These are phyloP conservation scores for Microplitis deprimator DNA, from an alignment of 2,888 invertebrate genomes.

Conservation along the genomic window DNA sequence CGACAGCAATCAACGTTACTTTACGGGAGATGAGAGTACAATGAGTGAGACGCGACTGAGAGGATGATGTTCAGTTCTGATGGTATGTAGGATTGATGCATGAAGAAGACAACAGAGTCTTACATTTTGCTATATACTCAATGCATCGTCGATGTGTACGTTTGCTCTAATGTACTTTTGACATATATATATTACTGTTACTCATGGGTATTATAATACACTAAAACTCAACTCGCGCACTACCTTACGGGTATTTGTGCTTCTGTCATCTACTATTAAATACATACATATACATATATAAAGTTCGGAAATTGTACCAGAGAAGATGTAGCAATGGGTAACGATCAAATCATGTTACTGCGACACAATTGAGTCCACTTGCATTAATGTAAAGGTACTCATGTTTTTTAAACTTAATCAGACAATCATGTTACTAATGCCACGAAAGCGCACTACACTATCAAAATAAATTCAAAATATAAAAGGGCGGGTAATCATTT, in stretches of 20 bases:
- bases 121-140: neutral
- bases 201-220: neutral
- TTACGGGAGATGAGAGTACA: slow-evolving; percentile 18
- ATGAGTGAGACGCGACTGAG: slow-evolving; percentile 17
- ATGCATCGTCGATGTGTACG: neutral
- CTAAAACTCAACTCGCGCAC: neutral
- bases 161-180: neutral
- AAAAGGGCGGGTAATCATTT: too few species aligned
- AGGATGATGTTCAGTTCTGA: neutral
- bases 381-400: neutral
- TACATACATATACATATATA: neutral
- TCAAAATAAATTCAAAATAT: neutral
- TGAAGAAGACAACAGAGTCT: neutral
- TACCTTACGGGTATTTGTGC: neutral
- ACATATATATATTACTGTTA: neutral
- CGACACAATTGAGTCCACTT: neutral
- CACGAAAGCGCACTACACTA: neutral
- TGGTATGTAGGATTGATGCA: slow-evolving; percentile 4
- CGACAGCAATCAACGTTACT: slow-evolving; percentile 39
- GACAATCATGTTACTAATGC: neutral
- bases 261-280: neutral
- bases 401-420: neutral
- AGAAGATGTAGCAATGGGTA: neutral
- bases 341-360: slow-evolving; percentile 15
- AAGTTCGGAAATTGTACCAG: neutral